These are phyloP conservation scores for Haliaeetus leucogaster DNA, from an alignment of 2,113 vertebrate genomes.

Conservation along the genomic window DNA sequence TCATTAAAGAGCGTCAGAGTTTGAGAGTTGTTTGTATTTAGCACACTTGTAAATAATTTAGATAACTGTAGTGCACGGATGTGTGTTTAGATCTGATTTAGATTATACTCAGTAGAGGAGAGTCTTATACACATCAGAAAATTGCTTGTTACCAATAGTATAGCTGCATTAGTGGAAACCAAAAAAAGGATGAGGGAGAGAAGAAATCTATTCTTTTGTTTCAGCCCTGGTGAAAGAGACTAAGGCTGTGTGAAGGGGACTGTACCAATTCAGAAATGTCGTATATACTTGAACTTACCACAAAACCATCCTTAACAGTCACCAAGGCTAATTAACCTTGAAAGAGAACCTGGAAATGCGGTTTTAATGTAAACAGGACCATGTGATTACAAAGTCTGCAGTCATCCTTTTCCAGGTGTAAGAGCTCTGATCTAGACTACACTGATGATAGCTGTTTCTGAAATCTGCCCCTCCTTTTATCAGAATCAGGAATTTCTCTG, in stretches of 20 bases:
- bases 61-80: neutral
- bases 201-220: neutral
- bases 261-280: neutral
- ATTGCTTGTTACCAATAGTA: neutral
- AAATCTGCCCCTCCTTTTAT: neutral
- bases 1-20: neutral
- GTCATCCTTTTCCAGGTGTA: neutral
- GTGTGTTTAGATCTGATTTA: conserved; percentile 38
- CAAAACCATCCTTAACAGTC: neutral
- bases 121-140: neutral
- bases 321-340: neutral
- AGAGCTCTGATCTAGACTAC: neutral
- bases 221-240: neutral
- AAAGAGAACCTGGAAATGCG: neutral
- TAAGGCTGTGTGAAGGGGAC: neutral
- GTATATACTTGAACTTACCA: neutral
- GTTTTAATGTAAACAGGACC: neutral
- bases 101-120: neutral
- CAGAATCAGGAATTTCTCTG: neutral
- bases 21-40: conserved; percentile 29
- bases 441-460: neutral
- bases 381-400: neutral
- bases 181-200: neutral
- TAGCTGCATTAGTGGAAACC: conserved; percentile 6
- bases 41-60: conserved; percentile 32